Conservation (phyloP, 1,140 invertebrate species). For the Cataglyphis hispanica region DNA sequence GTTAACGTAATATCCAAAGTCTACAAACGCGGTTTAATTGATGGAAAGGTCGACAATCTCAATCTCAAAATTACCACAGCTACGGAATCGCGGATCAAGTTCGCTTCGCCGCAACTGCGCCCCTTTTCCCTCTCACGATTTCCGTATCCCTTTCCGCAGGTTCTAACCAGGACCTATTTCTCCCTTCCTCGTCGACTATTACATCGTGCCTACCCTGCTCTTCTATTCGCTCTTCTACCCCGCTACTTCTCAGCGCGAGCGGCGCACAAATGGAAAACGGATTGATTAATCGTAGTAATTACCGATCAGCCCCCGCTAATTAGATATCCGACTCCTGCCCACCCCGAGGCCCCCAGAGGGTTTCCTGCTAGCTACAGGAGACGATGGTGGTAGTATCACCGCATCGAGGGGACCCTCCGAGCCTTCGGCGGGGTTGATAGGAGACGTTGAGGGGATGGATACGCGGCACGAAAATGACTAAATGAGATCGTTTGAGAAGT, state of each 20-base stretch:
- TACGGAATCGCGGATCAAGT: slow-evolving; percentile 67
- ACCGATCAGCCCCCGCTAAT: slow-evolving; percentile 87
- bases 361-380: slow-evolving; percentile 78
- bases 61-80: slow-evolving; percentile 65
- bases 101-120: slow-evolving; percentile 54
- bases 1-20: slow-evolving; percentile 19
- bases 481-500: slow-evolving; percentile 86
- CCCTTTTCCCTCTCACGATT: slow-evolving; percentile 65
- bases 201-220: slow-evolving; percentile 61
- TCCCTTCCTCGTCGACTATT: slow-evolving; percentile 53
- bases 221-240: slow-evolving; percentile 37
- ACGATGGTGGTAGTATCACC: slow-evolving; percentile 64
- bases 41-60: slow-evolving; percentile 70
- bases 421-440: slow-evolving; percentile 55
- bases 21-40: slow-evolving; percentile 64
- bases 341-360: slow-evolving; percentile 81
- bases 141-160: slow-evolving; percentile 47
- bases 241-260: slow-evolving; percentile 54
- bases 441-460: slow-evolving; percentile 68
- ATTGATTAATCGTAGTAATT: slow-evolving; percentile 88
- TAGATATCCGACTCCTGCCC: slow-evolving; percentile 85
- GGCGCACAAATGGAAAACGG: slow-evolving; percentile 86
- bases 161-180: slow-evolving; percentile 49
- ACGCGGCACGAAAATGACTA: slow-evolving; percentile 76
- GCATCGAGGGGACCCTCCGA: slow-evolving; percentile 67